Percentiles rank a stretch among this genome's conserved stretches.
phyloP scores from a whole-genome alignment of 2,113 vertebrate species.

The Neolamprologus caudopunctatus region DNA sequence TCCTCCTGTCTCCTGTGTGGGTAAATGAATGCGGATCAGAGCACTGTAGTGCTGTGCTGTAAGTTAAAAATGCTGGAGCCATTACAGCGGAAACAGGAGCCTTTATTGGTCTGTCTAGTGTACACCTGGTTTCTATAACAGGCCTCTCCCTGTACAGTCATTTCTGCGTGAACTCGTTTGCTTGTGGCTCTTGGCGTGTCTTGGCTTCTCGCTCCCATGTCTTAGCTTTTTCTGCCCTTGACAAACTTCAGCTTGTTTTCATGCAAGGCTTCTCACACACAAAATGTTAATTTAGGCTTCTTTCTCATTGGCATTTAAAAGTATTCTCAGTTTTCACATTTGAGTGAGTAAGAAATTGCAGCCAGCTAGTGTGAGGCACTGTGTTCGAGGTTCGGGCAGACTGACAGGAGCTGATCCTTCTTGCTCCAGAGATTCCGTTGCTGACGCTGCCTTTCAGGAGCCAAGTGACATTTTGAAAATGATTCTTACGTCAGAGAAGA shows the following conservation, averaged over 20 bases:
- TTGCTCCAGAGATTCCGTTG: neutral
- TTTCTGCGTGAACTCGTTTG: neutral
- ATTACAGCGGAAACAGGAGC: conserved; percentile 58
- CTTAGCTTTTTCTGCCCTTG: neutral
- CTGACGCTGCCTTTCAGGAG: conserved; percentile 26
- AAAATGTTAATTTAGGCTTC: neutral
- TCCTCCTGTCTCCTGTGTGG: conserved; percentile 10
- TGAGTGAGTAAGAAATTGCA: neutral
- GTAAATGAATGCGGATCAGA: neutral
- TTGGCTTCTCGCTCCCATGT: conserved; percentile 4
- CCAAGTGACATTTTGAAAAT: conserved; percentile 55
- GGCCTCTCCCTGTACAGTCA: conserved; percentile 11
- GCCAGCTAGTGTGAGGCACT: neutral
- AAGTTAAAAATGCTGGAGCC: conserved; percentile 45
- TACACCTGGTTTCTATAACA: conserved; percentile 67
- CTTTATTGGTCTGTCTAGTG: conserved; percentile 61
- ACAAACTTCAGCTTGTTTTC: neutral
- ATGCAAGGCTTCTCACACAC: neutral
- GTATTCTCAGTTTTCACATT: conserved; percentile 1
- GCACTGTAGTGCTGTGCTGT: neutral
- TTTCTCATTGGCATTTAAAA: neutral
- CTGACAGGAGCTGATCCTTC: conserved; percentile 1
- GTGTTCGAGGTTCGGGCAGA: neutral
- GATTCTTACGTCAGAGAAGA: conserved; percentile 43
- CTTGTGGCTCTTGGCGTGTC: neutral